A percentile compares a stretch with the other conserved stretches of the same genome.
phyloP scores from a whole-genome alignment of 2,888 invertebrate species.

The Notocelia uddmanniana region DNA sequence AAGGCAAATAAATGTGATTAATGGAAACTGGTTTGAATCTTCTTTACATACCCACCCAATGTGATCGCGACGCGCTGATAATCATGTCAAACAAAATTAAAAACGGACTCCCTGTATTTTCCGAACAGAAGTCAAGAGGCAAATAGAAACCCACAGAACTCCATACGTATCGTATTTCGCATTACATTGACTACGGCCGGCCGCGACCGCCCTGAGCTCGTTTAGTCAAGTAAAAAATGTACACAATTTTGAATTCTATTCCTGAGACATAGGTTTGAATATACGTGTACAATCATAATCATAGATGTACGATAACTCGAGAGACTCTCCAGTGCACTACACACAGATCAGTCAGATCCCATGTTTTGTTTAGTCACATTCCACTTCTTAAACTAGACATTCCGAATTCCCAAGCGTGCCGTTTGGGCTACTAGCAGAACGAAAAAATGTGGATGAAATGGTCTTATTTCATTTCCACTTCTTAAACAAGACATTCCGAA shows the following conservation, averaged over 20 bases:
- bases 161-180: not conserved
- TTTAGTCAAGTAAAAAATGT: not conserved
- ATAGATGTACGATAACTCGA: slow-evolving; percentile 10
- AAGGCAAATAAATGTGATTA: too few relatives aligned
- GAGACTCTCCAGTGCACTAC: slow-evolving; percentile 2
- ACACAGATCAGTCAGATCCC: slow-evolving; percentile 8
- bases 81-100: too few relatives aligned
- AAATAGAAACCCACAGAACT: too few relatives aligned
- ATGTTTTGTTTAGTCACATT: too few relatives aligned
- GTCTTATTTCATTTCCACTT: not conserved
- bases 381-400: not conserved
- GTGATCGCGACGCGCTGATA: too few relatives aligned
- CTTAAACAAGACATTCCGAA: not conserved
- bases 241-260: not conserved
- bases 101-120: too few relatives aligned
- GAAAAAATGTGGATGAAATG: not conserved
- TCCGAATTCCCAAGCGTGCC: not conserved
- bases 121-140: too few relatives aligned
- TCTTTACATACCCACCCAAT: too few relatives aligned
- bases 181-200: not conserved
- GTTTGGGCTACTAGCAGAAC: not conserved
- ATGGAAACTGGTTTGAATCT: too few relatives aligned
- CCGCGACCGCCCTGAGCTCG: slow-evolving; percentile 2
- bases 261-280: not conserved
- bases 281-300: not conserved